Conservation (phyloP, 92 coral and sea anemone genomes). For the Parazoanthus swiftii region DNA sequence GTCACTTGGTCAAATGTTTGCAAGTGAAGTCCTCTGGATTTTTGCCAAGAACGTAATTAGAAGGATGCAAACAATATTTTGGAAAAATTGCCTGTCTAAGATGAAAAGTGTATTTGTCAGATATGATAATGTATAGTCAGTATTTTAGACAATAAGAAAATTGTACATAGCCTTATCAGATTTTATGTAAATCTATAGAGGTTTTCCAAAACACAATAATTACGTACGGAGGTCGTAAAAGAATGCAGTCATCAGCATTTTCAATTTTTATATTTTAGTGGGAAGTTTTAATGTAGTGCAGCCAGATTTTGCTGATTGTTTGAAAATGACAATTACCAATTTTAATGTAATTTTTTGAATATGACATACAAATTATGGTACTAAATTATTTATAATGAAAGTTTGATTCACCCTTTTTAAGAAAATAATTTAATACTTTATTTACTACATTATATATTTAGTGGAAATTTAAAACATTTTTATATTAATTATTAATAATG, state of each 20-base stretch:
- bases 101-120: no score
- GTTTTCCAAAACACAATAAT: background rate
- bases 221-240: constrained; percentile 2
- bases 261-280: constrained; percentile 13
- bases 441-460: no score
- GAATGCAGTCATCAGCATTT: constrained; percentile 14
- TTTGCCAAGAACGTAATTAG: no score
- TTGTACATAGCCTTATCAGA: background rate
- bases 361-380: constrained; percentile 6
- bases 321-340: constrained; percentile 11
- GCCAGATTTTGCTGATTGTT: constrained; percentile 24
- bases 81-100: no score
- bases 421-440: background rate
- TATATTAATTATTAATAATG: background rate
- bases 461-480: background rate
- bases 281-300: constrained; percentile 20
- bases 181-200: background rate
- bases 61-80: no score
- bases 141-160: background rate
- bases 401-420: background rate
- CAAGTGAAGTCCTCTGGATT: background rate
- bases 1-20: constrained; percentile 24
- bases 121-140: background rate
- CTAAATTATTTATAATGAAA: no score
- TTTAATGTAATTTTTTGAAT: background rate